Evolutionary conservation across 2,797 vertebrate species (phyloP).

Genomic region (Lagorchestes hirsutus): DNA sequence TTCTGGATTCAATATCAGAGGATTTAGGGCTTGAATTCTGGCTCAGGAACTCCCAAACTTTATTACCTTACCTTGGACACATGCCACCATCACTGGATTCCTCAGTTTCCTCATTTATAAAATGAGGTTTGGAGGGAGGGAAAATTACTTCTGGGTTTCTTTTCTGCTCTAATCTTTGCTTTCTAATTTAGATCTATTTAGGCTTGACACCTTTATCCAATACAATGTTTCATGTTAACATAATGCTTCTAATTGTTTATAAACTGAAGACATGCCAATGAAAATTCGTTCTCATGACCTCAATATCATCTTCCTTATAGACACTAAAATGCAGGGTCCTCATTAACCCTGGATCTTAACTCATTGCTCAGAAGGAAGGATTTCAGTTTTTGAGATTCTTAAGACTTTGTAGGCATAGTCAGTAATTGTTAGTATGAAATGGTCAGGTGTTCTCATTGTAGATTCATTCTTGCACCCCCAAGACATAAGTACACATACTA

Average conservation of each 20-base stretch:
- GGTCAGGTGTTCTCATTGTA: neutral
- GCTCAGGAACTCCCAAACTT: neutral
- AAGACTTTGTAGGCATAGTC: neutral
- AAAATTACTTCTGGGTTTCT: neutral
- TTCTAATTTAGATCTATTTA: neutral
- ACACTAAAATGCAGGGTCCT: neutral
- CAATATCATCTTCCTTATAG: slow-evolving; percentile 7
- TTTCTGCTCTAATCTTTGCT: neutral
- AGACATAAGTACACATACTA: neutral
- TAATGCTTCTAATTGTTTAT: neutral
- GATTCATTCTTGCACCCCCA: neutral
- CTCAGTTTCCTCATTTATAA: neutral
- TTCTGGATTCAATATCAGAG: neutral
- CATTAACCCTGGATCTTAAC: slow-evolving; percentile 1
- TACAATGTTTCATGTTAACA: slow-evolving; percentile 17
- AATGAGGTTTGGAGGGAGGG: neutral
- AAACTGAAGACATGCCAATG: slow-evolving; percentile 12
- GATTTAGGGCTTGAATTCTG: neutral
- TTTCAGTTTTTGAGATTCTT: neutral
- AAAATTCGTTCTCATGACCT: neutral
- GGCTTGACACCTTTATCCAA: neutral
- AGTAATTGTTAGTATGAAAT: slow-evolving; percentile 25
- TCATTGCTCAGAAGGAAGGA: slow-evolving; percentile 33
- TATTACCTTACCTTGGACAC: neutral
- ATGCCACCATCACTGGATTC: neutral